Evolutionary conservation across 2,113 vertebrate species (phyloP).

Genomic region (Brachypteracias leptosomus): DNA sequence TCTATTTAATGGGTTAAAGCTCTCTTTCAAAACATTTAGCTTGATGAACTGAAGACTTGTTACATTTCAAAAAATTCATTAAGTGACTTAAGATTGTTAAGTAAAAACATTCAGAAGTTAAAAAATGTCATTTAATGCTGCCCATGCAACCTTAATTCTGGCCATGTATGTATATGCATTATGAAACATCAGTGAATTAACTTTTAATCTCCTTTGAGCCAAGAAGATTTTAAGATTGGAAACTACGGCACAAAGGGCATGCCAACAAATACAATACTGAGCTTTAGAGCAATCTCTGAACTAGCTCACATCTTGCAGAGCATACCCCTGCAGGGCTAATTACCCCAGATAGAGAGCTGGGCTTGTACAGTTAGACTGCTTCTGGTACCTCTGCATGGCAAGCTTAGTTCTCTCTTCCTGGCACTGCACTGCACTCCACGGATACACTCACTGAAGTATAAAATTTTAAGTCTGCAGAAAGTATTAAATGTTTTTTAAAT

Average conservation of each 20-base stretch:
- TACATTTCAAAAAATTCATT: slow-evolving; percentile 39
- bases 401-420: not conserved
- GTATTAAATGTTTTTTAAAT: not conserved
- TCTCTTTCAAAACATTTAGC: slow-evolving; percentile 37
- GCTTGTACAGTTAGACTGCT: not conserved
- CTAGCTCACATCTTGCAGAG: not conserved
- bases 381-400: not conserved
- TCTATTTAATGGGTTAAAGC: slow-evolving; percentile 42
- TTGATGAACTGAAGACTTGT: not conserved
- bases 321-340: slow-evolving; percentile 19
- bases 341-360: not conserved
- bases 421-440: not conserved
- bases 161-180: not conserved
- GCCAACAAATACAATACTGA: slow-evolving; percentile 18
- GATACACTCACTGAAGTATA: not conserved
- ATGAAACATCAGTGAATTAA: slow-evolving; percentile 53
- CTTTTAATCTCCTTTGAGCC: slow-evolving; percentile 56
- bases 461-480: not conserved
- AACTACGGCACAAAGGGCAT: slow-evolving; percentile 36
- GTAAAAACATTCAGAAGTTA: slow-evolving; percentile 38
- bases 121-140: slow-evolving; percentile 19
- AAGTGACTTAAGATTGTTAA: slow-evolving; percentile 36
- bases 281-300: slow-evolving; percentile 22
- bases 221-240: slow-evolving; percentile 50
- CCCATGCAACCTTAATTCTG: not conserved